Evolutionary conservation across 2,888 invertebrate species (phyloP), one percentile per base, ranked within the genome.

Genomic region (Trissoscelio sp.): DNA sequence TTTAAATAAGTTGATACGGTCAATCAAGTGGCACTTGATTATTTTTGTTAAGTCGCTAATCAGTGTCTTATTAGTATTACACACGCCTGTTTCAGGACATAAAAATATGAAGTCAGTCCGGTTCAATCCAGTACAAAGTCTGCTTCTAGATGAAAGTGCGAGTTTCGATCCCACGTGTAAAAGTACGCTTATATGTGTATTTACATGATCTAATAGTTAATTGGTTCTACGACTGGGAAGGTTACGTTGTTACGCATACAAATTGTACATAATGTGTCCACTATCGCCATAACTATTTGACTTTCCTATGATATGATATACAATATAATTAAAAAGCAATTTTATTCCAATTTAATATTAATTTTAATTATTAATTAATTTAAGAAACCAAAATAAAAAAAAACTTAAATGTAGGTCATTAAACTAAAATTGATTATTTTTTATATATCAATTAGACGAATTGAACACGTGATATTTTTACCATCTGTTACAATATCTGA

Each of bases 131-230:
- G 78, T 70, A 39, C 64, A 78, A 70, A 78, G 78, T 78, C 57
- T 75, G 39, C 22, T 42, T 57, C 67, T 64, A 70, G 70, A 78
- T 78, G 78, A 78, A 78, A 78, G 78, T 78, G 46, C 78, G 64
- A 70, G 69, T 70, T 78, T 62, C 55, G 48, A 46, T 44, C 42
- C 24, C 70, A 57, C 37, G 74, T 70, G 70, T 70, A 69, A 78
- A 78, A 64, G 62, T 78, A 31, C 39, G 31, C 22, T 22, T 11
- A 5, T 74, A 24, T 58, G 20, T 77, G 18, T 42, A 60, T 67
- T 53, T 53, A 14, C 31, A 60, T 74, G 67, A 77, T 58, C 67
- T 77, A 67, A 77, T 46, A 69, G 34, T 39, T 57, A 18, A 64
- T 74, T 22, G 11, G 28, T 55, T 34, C 34, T 39, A 53, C 28